Base-by-base conservation (phyloP, 1,140 invertebrate genomes). In the Megathymus violae region DNA sequence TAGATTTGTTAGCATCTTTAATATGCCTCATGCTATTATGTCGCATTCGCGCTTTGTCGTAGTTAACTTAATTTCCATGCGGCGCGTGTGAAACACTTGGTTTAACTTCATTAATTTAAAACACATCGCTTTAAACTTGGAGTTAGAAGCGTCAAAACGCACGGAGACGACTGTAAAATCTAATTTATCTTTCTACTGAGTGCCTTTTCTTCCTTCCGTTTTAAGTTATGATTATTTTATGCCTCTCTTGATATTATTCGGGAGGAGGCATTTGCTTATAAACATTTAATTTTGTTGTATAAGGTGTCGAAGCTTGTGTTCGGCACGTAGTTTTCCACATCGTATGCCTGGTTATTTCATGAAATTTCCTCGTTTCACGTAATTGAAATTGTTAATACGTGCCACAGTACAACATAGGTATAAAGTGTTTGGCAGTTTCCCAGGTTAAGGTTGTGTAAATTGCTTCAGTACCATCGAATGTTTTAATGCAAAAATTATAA, bases 71-170 rank as follows among this genome's bases (percentile, higher is more conserved):
- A 69, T 70, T 78, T 72, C 56, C 47, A 59, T 52, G 41, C 47
- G 61, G 59, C 68, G 64, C 60, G 36, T 27, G 50, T 63, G 66
- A 46, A 64, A 66, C 61, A 67, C 69, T 75, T 63, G 51, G 60
- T 46, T 31, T 68, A 69, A 72, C 54, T 73, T 72, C 74, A 69
- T 76, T 74, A 70, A 79, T 79, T 71, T 77, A 71, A 66, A 71
- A 47, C 54, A 56, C 63, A 27, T 41, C 70, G 61, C 60, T 72
- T 64, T 59, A 75, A 77, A 69, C 67, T 74, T 70, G 17, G 63
- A 67, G 65, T 47, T 48, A 22, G 44, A 27, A 41, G 54, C 34
- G 43, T 60, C 41, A 38, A 44, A 43, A 13, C 51, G 16, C 60
- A 68, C 63, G 48, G 51, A 67, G 44, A 48, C 41, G 34, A 40